Percentiles rank a stretch among this genome's conserved stretches.
Evolutionary conservation across 2,113 vertebrate genomes (phyloP).

Genomic region (Cettia cetti): DNA sequence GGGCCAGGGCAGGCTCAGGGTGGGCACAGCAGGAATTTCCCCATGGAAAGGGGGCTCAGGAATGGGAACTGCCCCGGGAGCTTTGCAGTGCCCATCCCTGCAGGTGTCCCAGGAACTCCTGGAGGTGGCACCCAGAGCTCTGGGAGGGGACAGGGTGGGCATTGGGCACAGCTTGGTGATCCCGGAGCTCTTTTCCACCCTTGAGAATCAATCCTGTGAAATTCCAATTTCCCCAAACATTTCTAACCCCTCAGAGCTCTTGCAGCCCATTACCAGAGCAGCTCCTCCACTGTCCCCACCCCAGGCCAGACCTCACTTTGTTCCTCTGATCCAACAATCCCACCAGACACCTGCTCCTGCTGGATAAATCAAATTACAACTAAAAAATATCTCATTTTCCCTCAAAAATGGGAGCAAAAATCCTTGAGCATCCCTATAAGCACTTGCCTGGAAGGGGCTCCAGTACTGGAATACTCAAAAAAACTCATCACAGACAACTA

Average conservation of each 20-base stretch:
- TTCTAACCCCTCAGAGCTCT: neutral
- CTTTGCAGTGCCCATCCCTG: neutral
- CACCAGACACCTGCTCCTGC: neutral
- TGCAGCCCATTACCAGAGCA: neutral
- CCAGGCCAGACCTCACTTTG: neutral
- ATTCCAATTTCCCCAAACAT: neutral
- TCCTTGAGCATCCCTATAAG: neutral
- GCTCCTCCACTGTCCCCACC: rapidly evolving
- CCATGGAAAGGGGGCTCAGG: no score
- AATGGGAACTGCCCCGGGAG: neutral
- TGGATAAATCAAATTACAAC: neutral
- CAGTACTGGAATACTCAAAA: neutral
- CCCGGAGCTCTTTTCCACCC: neutral
- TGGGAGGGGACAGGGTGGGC: neutral
- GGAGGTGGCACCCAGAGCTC: neutral
- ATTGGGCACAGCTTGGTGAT: rapidly evolving
- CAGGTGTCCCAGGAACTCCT: rapidly evolving
- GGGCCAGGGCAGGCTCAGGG: no score
- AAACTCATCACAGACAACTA: neutral
- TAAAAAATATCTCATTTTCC: neutral
- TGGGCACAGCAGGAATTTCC: no score
- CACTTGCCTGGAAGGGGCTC: neutral
- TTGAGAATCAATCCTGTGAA: neutral
- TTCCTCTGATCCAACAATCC: neutral
- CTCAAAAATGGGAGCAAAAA: neutral